Base-by-base conservation (phyloP, 2,888 invertebrate genomes). In the Ectropis crepuscularia region DNA sequence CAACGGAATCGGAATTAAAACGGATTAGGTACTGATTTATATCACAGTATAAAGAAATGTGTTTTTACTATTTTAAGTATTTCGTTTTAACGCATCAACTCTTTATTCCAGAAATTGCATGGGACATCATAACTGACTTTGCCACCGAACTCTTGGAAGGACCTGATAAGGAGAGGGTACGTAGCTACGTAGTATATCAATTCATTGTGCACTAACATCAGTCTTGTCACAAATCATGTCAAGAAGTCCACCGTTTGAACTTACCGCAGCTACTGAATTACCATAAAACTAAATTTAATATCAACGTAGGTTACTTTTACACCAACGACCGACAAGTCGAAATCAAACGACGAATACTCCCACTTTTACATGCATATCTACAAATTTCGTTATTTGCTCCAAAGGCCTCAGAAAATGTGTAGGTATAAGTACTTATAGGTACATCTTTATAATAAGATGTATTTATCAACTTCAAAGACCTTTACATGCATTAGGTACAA, bases 121-220 rank as follows among this genome's bases (percentile, higher is more conserved):
- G 98, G 98, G 95, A 96, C 62, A 95, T 96, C 5, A 97, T 98
- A 75, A 95, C 94, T 0, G 97, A 97, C 80, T 96, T 95, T 82
- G 95, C 97, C 42, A 95, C 95, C 46, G 97, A 97, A 77, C 90
- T 98, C 48, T 83, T 97, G 50, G 97, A 98, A 89, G 95, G 93
- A 71, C 89, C 90, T 0, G 94, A 95, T 82, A 94, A 94, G 79
- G 93, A 95, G 85, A 89, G 93, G 84, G 95, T 94, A 86, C 81
- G 88, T 78, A 42, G n/a, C 12, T 94, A 86, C 81, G 88, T 78
- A 42, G n/a, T 28, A 28, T 28, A 28, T 28, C 1, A 28, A 28
- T 28, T 4, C 2, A 28, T 28, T 28, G 16, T 28, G 16, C 16
- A 28, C 16, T 28, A 28, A 28, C 16, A 4, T 28, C 16, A 28